Base-by-base conservation (phyloP, 2,888 invertebrate genomes). In the Augiades crinisus region DNA sequence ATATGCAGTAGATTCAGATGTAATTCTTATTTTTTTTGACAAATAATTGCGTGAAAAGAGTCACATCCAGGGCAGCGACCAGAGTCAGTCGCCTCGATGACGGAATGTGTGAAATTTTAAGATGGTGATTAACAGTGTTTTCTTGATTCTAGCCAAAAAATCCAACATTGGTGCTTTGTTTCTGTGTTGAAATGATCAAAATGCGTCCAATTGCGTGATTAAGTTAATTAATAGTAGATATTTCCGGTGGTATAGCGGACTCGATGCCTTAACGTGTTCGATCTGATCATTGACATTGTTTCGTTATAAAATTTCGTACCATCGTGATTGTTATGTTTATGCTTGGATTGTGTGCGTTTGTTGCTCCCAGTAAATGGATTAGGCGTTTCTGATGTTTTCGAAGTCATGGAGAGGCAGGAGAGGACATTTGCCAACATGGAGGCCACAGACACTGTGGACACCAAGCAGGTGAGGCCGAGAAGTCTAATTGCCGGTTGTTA, bases 371-470 rank as follows among this genome's bases (percentile, higher is more conserved):
- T 78, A 73, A 70, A 79, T 81, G 82, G 75, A 76, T 68, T 79
- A 81, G 78, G 67, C 74, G 73, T 77, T 87, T 89, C 89, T 90
- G 81, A 90, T 90, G 90, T 81, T 82, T 82, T 72, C 84, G 72
- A 81, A 74, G 75, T 67, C 68, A 88, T 89, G 88, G 82, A 85
- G 75, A 78, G 83, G 78, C 81, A 80, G 78, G 86, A 86, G 71
- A 79, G 86, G 78, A 81, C 85, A 81, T 82, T 88, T 76, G 81
- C 81, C 79, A 92, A 92, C 83, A 91, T 91, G 91, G 92, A 92
- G 85, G 83, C 90, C 71, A 83, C 86, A 66, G 92, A 92, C 78
- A 89, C 88, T 72, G 90, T 92, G 84, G 91, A 91, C 73, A 91
- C 92, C 63, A 92, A 91, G 91, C 92, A 92, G 92, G 93, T 92